These are phyloP conservation scores for Leuctra nigra DNA, from an alignment of 2,888 invertebrate genomes.

Conservation along the genomic window DNA sequence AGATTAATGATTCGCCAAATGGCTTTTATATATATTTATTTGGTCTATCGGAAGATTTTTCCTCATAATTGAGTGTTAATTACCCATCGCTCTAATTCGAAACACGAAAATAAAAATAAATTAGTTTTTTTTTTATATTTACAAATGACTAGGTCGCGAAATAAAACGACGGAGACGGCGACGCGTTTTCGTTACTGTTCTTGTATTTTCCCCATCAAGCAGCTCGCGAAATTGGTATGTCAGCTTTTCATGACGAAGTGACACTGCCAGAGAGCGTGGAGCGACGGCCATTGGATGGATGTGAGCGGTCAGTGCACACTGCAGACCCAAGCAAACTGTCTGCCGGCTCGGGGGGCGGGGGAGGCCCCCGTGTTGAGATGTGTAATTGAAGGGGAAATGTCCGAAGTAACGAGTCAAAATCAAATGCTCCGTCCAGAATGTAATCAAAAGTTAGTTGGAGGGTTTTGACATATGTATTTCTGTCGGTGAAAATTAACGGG, in stretches of 20 bases:
- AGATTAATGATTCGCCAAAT: not conserved
- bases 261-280: conserved; percentile 12
- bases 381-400: conserved; percentile 16
- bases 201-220: conserved; percentile 19
- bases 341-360: not conserved
- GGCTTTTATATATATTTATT: not conserved
- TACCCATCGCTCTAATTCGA: not conserved
- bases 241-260: conserved; percentile 22
- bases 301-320: conserved; percentile 23
- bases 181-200: conserved; percentile 12
- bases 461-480: conserved; percentile 5
- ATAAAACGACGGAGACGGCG: not conserved
- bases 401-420: conserved; percentile 9
- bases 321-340: not conserved
- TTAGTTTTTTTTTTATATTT: no score
- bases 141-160: no score
- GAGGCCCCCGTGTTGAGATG: not conserved
- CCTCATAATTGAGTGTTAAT: conserved; percentile 5
- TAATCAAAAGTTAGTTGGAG: conserved; percentile 12
- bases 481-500: not conserved
- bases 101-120: no score
- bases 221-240: conserved; percentile 27
- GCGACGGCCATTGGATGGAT: not conserved
- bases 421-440: not conserved
- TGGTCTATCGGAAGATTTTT: not conserved